Percentiles rank a stretch among this genome's conserved stretches.
These are phyloP conservation scores for Neocloeon triangulifer DNA, from an alignment of 1,140 invertebrate genomes.

Conservation along the genomic window DNA sequence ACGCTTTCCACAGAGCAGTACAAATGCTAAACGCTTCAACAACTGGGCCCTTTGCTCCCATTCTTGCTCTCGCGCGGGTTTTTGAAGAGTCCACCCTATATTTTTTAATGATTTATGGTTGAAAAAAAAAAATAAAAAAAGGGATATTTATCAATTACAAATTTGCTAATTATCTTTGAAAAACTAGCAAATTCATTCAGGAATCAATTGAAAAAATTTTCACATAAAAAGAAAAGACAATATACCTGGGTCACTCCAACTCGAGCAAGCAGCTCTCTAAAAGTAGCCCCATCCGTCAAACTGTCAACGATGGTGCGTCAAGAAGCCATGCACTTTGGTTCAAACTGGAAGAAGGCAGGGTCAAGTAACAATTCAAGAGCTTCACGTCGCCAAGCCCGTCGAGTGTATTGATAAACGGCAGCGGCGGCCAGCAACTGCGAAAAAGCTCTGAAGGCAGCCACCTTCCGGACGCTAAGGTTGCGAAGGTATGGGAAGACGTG, in stretches of 20 bases:
- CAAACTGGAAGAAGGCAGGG: slow-evolving; percentile 75
- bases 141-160: too few relatives aligned
- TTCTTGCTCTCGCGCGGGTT: slow-evolving; percentile 75
- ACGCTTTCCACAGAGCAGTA: slow-evolving; percentile 74
- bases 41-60: slow-evolving; percentile 70
- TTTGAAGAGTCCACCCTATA: too few relatives aligned
- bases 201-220: too few relatives aligned
- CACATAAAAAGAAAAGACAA: too few relatives aligned
- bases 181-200: too few relatives aligned
- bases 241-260: too few relatives aligned
- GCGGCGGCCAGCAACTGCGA: slow-evolving; percentile 68
- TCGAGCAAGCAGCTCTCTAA: slow-evolving; percentile 73
- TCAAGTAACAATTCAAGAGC: slow-evolving; percentile 73
- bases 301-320: slow-evolving; percentile 81
- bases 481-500: slow-evolving; percentile 79
- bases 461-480: slow-evolving; percentile 51
- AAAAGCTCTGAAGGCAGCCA: slow-evolving; percentile 65
- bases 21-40: slow-evolving; percentile 71
- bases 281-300: slow-evolving; percentile 83
- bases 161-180: too few relatives aligned
- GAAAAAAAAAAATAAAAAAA: too few relatives aligned
- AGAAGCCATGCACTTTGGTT: slow-evolving; percentile 46
- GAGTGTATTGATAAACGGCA: slow-evolving; percentile 71
- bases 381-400: slow-evolving; percentile 83
- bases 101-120: too few relatives aligned